Evolutionary conservation across 2,113 vertebrate genomes (phyloP).

Genomic region (Oryzias woworae): DNA sequence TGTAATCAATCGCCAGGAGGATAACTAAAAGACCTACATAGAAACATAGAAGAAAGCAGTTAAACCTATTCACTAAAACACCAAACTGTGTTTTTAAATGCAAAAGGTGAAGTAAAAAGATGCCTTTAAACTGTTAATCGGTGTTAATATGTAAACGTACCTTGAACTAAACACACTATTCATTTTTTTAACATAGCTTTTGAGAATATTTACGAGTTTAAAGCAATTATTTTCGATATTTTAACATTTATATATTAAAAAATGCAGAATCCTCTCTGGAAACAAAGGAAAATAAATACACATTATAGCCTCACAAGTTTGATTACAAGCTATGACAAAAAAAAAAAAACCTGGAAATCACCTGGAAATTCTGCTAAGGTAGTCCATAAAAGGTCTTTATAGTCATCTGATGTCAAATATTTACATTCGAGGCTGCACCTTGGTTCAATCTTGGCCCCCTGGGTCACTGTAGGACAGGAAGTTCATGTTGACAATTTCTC

Average conservation of each 20-base stretch:
- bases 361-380: conserved; percentile 94
- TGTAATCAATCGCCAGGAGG: conserved; percentile 83
- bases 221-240: too few species aligned
- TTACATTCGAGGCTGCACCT: conserved; percentile 88
- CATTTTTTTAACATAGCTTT: too few species aligned
- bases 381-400: conserved; percentile 92
- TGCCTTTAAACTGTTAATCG: not conserved
- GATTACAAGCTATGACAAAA: too few species aligned
- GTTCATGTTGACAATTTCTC: not conserved
- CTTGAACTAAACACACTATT: too few species aligned
- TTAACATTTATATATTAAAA: too few species aligned
- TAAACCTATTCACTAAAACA: too few species aligned
- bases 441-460: conserved; percentile 78
- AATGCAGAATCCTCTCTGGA: too few species aligned
- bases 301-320: too few species aligned
- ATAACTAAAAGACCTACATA: conserved; percentile 82
- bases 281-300: too few species aligned
- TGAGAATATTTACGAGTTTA: too few species aligned
- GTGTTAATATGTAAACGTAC: too few species aligned
- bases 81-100: not conserved
- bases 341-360: conserved; percentile 35
- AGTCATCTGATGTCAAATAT: conserved; percentile 86
- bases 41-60: conserved; percentile 13
- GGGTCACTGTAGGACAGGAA: conserved; percentile 69
- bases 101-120: not conserved